Conservation (phyloP, 2,888 invertebrate species). For the Micoletzkya japonica region DNA sequence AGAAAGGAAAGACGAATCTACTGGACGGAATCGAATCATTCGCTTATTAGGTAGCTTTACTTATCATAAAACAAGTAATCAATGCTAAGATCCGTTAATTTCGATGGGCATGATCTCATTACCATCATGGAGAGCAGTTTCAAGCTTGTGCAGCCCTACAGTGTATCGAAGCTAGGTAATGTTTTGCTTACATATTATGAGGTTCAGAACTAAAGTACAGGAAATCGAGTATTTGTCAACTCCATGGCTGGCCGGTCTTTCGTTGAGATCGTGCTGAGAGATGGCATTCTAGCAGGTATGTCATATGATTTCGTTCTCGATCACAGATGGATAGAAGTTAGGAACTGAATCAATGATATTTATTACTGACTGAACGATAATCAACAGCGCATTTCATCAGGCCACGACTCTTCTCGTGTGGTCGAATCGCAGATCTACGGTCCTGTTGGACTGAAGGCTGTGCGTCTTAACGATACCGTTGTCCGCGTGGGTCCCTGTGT, state of each 20-base stretch:
- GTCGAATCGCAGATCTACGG: conserved; percentile 27
- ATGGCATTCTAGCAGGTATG: conserved; percentile 19
- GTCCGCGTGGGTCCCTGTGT: conserved; percentile 7
- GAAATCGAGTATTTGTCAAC: conserved; percentile 28
- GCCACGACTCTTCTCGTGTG: conserved; percentile 24
- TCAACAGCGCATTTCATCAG: not conserved
- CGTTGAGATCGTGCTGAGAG: conserved; percentile 29
- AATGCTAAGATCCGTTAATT: conserved; percentile 16
- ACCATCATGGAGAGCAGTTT: conserved; percentile 22
- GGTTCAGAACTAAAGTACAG: not conserved
- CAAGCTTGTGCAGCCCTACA: conserved; percentile 32
- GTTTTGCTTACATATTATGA: not conserved
- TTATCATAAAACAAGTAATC: conserved; percentile 26
- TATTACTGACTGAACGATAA: not conserved
- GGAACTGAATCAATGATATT: not conserved
- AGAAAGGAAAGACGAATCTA: conserved; percentile 31
- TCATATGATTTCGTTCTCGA: too few species aligned
- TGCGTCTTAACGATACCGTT: conserved; percentile 3
- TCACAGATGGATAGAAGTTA: too few species aligned
- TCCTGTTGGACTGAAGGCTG: conserved; percentile 14
- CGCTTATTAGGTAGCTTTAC: conserved; percentile 28
- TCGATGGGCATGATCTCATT: conserved; percentile 3
- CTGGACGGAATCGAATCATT: conserved; percentile 34
- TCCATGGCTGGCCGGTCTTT: conserved; percentile 37
- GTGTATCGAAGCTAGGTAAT: conserved; percentile 33